These are phyloP conservation scores for Chlorops oryzae DNA, from an alignment of 1,140 invertebrate genomes.

Conservation along the genomic window DNA sequence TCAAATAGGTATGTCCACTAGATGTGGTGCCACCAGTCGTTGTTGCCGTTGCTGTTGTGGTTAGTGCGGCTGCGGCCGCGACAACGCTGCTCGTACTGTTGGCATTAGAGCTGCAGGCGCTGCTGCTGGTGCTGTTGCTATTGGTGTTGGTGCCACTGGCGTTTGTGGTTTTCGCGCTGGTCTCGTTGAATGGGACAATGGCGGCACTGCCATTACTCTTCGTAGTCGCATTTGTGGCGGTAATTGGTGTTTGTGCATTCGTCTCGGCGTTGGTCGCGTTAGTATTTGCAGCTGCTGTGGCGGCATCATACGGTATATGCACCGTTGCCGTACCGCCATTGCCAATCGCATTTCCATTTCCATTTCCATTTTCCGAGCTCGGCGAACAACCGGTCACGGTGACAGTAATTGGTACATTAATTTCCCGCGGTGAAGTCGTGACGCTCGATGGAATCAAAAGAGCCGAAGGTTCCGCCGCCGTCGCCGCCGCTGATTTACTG, in stretches of 20 bases:
- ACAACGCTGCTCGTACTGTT: constrained; percentile 9
- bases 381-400: too few species aligned
- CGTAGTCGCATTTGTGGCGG: constrained; percentile 1
- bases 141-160: too few species aligned
- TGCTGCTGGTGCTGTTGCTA: constrained; percentile 6
- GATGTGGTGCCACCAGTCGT: neutral
- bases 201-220: neutral
- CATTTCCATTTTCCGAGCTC: constrained; percentile 6
- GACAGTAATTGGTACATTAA: neutral
- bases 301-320: too few species aligned
- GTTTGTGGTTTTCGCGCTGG: too few species aligned
- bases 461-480: neutral
- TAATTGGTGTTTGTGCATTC: neutral
- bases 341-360: constrained; percentile 2
- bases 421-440: constrained; percentile 9
- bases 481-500: constrained; percentile 1
- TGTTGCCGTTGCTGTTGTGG: neutral
- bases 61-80: neutral
- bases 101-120: constrained; percentile 4
- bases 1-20: neutral
- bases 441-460: neutral
- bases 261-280: neutral
- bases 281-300: neutral
- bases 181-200: neutral
- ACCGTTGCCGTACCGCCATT: neutral